phyloP scores from a whole-genome alignment of 2,888 invertebrate species.

The Ctena decussata region DNA sequence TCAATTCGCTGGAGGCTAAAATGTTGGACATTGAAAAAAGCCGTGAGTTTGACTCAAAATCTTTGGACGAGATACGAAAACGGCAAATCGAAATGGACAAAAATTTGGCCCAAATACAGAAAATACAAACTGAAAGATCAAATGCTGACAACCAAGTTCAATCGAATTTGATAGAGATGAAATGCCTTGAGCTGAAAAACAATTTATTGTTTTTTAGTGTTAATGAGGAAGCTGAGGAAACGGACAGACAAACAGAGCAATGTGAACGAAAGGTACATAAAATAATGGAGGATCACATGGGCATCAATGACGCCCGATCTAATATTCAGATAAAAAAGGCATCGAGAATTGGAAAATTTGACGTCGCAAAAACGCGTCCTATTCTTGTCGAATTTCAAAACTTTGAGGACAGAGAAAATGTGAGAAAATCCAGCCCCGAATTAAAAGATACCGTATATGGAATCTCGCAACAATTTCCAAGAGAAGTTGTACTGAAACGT shows the following conservation, averaged over 20 bases:
- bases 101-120: background rate
- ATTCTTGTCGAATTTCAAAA: background rate
- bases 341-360: background rate
- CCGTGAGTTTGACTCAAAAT: background rate
- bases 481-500: background rate
- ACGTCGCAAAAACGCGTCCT: background rate
- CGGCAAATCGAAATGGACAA: background rate
- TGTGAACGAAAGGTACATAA: background rate
- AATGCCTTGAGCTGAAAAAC: background rate
- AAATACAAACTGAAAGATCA: background rate
- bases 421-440: background rate
- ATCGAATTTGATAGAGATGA: background rate
- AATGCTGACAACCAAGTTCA: too few relatives aligned
- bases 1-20: background rate
- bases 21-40: background rate
- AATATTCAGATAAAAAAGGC: background rate
- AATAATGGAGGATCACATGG: background rate
- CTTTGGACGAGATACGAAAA: background rate
- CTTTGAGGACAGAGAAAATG: background rate
- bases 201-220: background rate
- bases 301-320: background rate
- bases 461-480: background rate
- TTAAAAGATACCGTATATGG: background rate
- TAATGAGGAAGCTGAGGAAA: background rate
- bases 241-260: background rate